Evolutionary conservation across 2,797 vertebrate genomes (phyloP), one percentile per base, ranked within the genome.

Genomic region (Hybognathus amarus): DNA sequence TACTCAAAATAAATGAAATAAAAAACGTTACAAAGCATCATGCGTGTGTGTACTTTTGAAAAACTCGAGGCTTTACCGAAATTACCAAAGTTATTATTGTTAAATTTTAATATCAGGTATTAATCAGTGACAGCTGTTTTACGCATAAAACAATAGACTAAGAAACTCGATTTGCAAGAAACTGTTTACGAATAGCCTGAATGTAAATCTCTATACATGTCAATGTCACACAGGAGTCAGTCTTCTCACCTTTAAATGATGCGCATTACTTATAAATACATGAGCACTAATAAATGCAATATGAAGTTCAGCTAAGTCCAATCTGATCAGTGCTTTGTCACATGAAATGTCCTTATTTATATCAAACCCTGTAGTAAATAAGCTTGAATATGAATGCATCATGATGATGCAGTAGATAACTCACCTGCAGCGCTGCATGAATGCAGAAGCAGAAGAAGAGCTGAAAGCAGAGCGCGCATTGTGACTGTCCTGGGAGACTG

Each of bases 401-500:
- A 20, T 36, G 47, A 52, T 45, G 11, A 33, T 18, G 5, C 22
- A n/a, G 36, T 20, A 7, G 30, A 40, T 13, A 24, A 36, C 95
- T 93, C 85, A 95, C 90, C 86, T 90, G 77, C 64, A 30, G 93
- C 92, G 85, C 86, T 30, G 89, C 91, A 90, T 68, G 83, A 8
- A 2, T 86, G 88, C 88, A 92, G 90, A 2, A 89, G 54, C 1
- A 95, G 88, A 22, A 93, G 81, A 36, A 79, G 80, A 70, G 80
- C 13, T 70, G 89, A 42, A 80, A 93, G 42, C 0, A 92, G 90
- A 73, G 54, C 89, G 88, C 91, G 90, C 94, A 95, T 95, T 20
- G 45, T 86, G 90, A 86, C 77, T 85, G 71, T 85, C 86, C 68
- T 88, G 70, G 64, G 81, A 42, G 40, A 42, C 40, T 42, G 40